phyloP scores from a whole-genome alignment of 2,888 invertebrate genomes.

The Ctenicera cuprea region DNA sequence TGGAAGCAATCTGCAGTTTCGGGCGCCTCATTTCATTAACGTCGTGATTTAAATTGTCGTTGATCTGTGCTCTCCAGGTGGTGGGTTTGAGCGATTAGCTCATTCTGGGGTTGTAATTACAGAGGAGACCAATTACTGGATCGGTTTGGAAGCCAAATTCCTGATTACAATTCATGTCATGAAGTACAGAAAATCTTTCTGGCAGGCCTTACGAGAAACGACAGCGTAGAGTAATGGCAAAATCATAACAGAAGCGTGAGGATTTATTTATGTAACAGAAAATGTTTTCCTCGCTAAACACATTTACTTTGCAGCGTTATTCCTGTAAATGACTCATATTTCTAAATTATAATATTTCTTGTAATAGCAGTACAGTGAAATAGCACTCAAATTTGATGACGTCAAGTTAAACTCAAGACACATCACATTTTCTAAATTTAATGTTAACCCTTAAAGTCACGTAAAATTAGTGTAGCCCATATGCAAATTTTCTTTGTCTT shows the following conservation, averaged over 20 bases:
- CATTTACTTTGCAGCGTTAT: too few relatives aligned
- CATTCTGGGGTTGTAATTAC: slow-evolving; percentile 26
- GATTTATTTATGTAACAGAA: too few relatives aligned
- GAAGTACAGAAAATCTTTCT: not conserved
- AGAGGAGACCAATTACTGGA: slow-evolving; percentile 1
- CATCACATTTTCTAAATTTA: too few relatives aligned
- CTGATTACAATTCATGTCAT: slow-evolving; percentile 21
- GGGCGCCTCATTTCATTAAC: slow-evolving; percentile 21
- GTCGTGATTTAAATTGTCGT: slow-evolving; percentile 29
- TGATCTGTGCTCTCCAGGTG: slow-evolving; percentile 29
- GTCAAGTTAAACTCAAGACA: too few relatives aligned
- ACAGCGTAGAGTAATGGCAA: not conserved
- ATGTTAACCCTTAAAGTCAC: too few relatives aligned
- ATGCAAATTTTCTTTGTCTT: too few relatives aligned
- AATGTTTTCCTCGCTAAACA: too few relatives aligned
- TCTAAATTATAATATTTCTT: too few relatives aligned
- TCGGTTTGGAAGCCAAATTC: slow-evolving; percentile 11
- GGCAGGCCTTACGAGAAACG: not conserved
- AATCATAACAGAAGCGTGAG: not conserved
- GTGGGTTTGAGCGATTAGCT: slow-evolving; percentile 27
- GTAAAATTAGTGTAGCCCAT: too few relatives aligned
- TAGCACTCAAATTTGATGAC: too few relatives aligned
- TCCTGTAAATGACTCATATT: too few relatives aligned
- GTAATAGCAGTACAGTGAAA: too few relatives aligned
- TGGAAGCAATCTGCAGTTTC: slow-evolving; percentile 14